These are phyloP conservation scores for Chaenocephalus aceratus DNA, from an alignment of 2,113 vertebrate species.

Conservation along the genomic window DNA sequence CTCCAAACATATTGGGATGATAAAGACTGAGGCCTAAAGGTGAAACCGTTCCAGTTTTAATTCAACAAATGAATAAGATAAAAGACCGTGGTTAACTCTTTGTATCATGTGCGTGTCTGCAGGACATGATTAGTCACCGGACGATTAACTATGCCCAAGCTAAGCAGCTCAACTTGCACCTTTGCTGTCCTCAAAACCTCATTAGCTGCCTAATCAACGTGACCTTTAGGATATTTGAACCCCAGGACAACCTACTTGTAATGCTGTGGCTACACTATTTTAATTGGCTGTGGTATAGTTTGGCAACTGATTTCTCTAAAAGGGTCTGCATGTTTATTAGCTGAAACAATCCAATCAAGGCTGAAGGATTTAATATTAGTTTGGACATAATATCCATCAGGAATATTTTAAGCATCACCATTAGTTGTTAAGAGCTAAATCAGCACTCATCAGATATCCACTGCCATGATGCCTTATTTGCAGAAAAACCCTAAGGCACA, in stretches of 20 bases:
- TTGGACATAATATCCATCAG: background rate
- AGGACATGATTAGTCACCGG: slow-evolving; percentile 41
- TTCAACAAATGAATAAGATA: slow-evolving; percentile 21
- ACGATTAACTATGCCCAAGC: slow-evolving; percentile 61
- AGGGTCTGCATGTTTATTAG: background rate
- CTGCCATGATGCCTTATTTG: background rate
- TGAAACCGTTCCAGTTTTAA: background rate
- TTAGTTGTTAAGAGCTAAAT: background rate
- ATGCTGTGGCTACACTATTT: background rate
- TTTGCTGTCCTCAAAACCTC: slow-evolving; percentile 57
- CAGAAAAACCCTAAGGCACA: too few relatives aligned
- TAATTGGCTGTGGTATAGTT: background rate
- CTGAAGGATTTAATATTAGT: background rate
- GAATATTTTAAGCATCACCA: background rate
- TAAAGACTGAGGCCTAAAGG: slow-evolving; percentile 5
- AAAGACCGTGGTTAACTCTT: slow-evolving; percentile 3
- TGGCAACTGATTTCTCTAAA: background rate
- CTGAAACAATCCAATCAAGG: background rate
- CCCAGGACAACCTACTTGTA: slow-evolving; percentile 1
- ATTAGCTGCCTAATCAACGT: slow-evolving; percentile 21
- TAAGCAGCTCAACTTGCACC: slow-evolving; percentile 70
- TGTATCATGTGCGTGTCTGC: slow-evolving; percentile 19
- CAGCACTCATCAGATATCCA: background rate
- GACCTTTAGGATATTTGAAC: slow-evolving; percentile 28
- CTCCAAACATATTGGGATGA: background rate